Conservation (phyloP, 1,140 invertebrate species). For the Lordiphosa clarofinis region DNA sequence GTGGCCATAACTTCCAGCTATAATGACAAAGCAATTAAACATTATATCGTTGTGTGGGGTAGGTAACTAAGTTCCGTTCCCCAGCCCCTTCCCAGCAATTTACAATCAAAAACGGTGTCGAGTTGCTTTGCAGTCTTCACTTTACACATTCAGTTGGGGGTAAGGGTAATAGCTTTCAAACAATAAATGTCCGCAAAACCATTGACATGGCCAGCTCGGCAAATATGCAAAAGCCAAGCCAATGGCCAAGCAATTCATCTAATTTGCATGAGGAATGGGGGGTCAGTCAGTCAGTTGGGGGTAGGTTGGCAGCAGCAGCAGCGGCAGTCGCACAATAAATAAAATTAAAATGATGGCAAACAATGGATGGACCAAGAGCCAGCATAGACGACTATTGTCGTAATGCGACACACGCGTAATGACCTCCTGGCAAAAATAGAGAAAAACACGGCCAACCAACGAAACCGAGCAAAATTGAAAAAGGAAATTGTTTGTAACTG, state of each 20-base stretch:
- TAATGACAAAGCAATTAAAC: constrained; percentile 77
- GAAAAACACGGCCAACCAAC: constrained; percentile 22
- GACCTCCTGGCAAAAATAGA: constrained; percentile 51
- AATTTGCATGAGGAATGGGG: constrained; percentile 74
- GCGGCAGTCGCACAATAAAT: constrained; percentile 78
- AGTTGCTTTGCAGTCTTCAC: constrained; percentile 44
- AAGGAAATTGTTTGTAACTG: constrained; percentile 80
- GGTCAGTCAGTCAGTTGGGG: constrained; percentile 20
- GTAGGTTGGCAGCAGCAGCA: constrained; percentile 9
- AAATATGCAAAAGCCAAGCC: constrained; percentile 41
- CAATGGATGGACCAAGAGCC: constrained; percentile 59
- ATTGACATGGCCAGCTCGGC: constrained; percentile 70
- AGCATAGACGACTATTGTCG: constrained; percentile 56
- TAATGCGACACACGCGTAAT: constrained; percentile 73
- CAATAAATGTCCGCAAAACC: constrained; percentile 80
- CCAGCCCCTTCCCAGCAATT: constrained; percentile 12
- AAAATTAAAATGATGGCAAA: constrained; percentile 80
- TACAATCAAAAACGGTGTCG: constrained; percentile 78
- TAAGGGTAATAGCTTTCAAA: constrained; percentile 80
- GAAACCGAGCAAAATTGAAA: constrained; percentile 70
- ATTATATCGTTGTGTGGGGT: constrained; percentile 30
- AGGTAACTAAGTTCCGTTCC: constrained; percentile 30
- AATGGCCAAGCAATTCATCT: constrained; percentile 78
- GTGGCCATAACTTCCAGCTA: constrained; percentile 73
- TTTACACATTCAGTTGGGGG: constrained; percentile 34